Percentiles rank a stretch among this genome's conserved stretches.
phyloP scores from a whole-genome alignment of 2,888 invertebrate genomes.

The Aleiodes alternator region DNA sequence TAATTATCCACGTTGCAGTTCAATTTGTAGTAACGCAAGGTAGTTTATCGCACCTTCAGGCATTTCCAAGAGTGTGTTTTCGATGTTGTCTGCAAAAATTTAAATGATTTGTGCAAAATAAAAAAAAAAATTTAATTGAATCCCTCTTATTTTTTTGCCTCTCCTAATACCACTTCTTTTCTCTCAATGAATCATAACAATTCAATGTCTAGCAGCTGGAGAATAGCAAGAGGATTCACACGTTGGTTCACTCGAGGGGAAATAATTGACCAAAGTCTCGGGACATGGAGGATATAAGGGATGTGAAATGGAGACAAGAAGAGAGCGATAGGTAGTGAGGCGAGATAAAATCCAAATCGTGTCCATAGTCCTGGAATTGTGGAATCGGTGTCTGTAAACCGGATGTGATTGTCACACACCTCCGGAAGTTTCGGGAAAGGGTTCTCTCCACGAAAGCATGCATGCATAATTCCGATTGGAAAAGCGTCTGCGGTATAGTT shows the following conservation, averaged over 20 bases:
- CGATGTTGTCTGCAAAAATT: neutral
- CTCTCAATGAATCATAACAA: too few species aligned
- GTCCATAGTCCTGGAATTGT: conserved; percentile 55
- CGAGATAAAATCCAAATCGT: conserved; percentile 63
- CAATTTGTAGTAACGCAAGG: conserved; percentile 33
- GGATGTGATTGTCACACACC: conserved; percentile 48
- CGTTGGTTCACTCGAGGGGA: conserved; percentile 56
- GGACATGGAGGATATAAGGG: neutral
- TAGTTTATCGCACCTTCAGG: conserved; percentile 33
- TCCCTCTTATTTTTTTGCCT: neutral
- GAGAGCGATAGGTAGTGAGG: conserved; percentile 18
- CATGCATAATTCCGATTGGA: conserved; percentile 61
- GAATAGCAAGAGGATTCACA: conserved; percentile 57
- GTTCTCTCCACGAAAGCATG: conserved; percentile 54
- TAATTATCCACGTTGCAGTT: conserved; percentile 59
- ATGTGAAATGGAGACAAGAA: conserved; percentile 10
- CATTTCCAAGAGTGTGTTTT: conserved; percentile 4
- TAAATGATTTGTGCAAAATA: neutral
- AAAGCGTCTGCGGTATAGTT: conserved; percentile 44
- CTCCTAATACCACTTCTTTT: too few species aligned
- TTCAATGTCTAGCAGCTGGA: conserved; percentile 45
- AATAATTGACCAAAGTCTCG: conserved; percentile 13
- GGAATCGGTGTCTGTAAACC: conserved; percentile 51
- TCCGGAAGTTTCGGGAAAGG: conserved; percentile 56
- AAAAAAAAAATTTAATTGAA: neutral